phyloP scores from a whole-genome alignment of 1,140 invertebrate species.

The Papilio polytes region DNA sequence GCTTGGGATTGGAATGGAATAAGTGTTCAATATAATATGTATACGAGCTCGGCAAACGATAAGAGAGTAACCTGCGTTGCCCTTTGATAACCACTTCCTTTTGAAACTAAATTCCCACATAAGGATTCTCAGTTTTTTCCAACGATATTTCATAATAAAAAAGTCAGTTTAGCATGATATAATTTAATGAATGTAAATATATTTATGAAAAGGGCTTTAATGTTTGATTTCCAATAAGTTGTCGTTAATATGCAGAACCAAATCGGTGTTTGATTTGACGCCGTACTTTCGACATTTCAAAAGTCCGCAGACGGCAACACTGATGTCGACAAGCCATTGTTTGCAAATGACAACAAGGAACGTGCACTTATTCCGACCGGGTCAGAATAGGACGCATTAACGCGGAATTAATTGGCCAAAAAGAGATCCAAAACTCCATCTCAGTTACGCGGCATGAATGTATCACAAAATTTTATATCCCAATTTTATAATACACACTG shows the following conservation, averaged over 20 bases:
- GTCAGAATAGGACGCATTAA: slow-evolving; percentile 29
- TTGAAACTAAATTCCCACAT: not conserved
- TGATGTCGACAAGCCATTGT: slow-evolving; percentile 74
- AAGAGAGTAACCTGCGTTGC: not conserved
- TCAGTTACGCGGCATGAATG: slow-evolving; percentile 43
- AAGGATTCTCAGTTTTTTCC: not conserved
- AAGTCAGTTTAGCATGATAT: not conserved
- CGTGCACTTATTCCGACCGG: slow-evolving; percentile 51
- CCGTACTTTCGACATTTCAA: slow-evolving; percentile 62
- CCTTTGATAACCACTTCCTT: not conserved
- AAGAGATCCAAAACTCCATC: slow-evolving; percentile 47
- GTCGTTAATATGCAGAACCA: slow-evolving; percentile 41
- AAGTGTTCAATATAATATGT: slow-evolving; percentile 4
- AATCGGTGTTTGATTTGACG: slow-evolving; percentile 64
- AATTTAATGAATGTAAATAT: not conserved
- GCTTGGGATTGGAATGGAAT: not conserved
- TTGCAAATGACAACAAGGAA: slow-evolving; percentile 72
- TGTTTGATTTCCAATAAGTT: slow-evolving; percentile 20
- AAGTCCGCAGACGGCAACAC: slow-evolving; percentile 64
- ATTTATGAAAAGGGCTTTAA: not conserved
- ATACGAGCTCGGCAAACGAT: not conserved
- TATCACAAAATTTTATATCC: slow-evolving; percentile 59
- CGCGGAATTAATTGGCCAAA: slow-evolving; percentile 43
- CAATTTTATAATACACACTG: slow-evolving; percentile 59
- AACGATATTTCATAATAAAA: not conserved